These are phyloP conservation scores for Thamnophis elegans DNA, from an alignment of 2,797 vertebrate genomes.

Conservation along the genomic window DNA sequence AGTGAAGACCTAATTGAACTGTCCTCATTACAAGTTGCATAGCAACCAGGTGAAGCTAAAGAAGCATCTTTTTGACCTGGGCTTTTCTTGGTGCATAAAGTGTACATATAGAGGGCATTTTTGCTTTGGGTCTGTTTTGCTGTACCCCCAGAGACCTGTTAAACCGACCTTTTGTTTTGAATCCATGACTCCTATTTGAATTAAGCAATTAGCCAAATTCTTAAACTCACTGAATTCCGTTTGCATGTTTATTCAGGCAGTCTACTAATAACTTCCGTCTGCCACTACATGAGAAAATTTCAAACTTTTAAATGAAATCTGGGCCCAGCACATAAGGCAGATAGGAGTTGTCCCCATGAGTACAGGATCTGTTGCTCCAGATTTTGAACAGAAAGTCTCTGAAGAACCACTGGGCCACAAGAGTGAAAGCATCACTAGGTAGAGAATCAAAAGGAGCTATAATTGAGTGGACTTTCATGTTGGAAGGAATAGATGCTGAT, in stretches of 20 bases:
- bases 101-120: background rate
- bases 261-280: background rate
- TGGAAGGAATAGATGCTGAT: background rate
- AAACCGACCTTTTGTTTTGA: background rate
- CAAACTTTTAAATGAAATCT: background rate
- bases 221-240: background rate
- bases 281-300: background rate
- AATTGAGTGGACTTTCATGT: background rate
- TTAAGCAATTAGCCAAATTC: background rate
- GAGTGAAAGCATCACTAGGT: background rate
- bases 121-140: background rate
- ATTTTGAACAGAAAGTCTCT: background rate
- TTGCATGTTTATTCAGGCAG: background rate
- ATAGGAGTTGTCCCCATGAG: background rate
- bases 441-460: background rate
- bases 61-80: background rate
- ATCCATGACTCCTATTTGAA: background rate
- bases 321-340: background rate
- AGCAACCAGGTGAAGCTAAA: background rate
- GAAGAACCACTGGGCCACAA: background rate
- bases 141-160: background rate
- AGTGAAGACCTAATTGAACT: background rate
- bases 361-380: background rate
- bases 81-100: background rate
- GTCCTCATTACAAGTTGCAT: background rate